phyloP scores from a whole-genome alignment of 1,140 invertebrate species.

The Asbolus verrucosus region DNA sequence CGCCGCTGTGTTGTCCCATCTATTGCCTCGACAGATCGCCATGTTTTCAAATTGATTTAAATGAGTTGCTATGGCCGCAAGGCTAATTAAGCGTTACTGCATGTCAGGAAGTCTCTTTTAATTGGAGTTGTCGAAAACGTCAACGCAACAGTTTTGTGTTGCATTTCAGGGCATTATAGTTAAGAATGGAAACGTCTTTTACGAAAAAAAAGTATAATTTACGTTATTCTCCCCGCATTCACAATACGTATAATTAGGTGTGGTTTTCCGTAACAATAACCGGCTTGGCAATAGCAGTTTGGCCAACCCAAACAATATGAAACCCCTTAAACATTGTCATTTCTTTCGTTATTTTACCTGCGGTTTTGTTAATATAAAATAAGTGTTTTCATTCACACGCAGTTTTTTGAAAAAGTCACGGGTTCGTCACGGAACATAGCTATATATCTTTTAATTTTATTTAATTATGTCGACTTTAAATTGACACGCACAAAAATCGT shows the following conservation, averaged over 20 bases:
- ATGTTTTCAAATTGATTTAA: conserved; percentile 30
- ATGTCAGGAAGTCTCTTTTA: conserved; percentile 27
- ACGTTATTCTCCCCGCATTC: conserved; percentile 34
- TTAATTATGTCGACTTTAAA: conserved; percentile 44
- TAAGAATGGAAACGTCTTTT: conserved; percentile 19
- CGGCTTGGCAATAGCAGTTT: conserved; percentile 32
- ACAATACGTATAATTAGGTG: conserved; percentile 42
- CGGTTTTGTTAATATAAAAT: conserved; percentile 45
- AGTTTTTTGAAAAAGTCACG: conserved; percentile 43
- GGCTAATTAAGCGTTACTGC: conserved; percentile 18
- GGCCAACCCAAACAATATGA: conserved; percentile 39
- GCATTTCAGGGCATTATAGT: conserved; percentile 8
- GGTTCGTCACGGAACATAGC: conserved; percentile 45
- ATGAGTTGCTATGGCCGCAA: conserved; percentile 9
- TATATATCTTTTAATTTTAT: conserved; percentile 53
- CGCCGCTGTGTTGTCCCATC: background rate
- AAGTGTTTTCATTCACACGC: conserved; percentile 50
- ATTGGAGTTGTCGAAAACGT: conserved; percentile 28
- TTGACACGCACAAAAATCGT: conserved; percentile 51
- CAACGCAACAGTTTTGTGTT: background rate
- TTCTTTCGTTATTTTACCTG: conserved; percentile 44
- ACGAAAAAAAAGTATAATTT: conserved; percentile 33
- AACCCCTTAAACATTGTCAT: conserved; percentile 46
- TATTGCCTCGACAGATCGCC: background rate
- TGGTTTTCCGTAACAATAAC: conserved; percentile 41